Evolutionary conservation across 1,140 invertebrate genomes (phyloP).

Genomic region (Latrodectus geometricus): DNA sequence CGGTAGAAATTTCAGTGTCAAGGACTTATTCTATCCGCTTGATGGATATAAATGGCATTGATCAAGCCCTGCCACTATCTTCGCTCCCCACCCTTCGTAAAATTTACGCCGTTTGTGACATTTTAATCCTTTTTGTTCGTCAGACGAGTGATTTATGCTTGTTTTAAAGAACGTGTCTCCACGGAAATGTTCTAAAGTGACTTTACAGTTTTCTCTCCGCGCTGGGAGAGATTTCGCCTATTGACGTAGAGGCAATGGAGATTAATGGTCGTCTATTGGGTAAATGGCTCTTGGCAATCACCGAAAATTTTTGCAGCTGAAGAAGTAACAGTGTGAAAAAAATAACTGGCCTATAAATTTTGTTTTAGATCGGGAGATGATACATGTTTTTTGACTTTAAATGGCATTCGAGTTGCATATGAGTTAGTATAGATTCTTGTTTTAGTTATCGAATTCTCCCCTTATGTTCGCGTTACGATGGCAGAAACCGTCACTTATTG

Average conservation of each 20-base stretch:
- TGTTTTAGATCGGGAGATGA: too few relatives aligned
- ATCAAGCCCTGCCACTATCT: constrained; percentile 28
- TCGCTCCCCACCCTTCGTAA: not conserved
- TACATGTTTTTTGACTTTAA: too few relatives aligned
- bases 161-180: constrained; percentile 28
- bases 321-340: too few relatives aligned
- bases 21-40: not conserved
- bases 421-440: too few relatives aligned
- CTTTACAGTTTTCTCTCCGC: not conserved
- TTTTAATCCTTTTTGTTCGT: constrained; percentile 52
- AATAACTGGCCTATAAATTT: too few relatives aligned
- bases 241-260: not conserved
- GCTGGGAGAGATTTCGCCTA: not conserved
- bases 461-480: too few relatives aligned
- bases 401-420: too few relatives aligned
- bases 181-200: constrained; percentile 17
- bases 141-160: constrained; percentile 30
- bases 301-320: not conserved
- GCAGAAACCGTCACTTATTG: too few relatives aligned
- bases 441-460: too few relatives aligned
- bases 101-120: constrained; percentile 43
- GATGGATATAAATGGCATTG: constrained; percentile 46
- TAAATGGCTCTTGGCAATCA: constrained; percentile 31
- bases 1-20: not conserved
- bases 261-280: constrained; percentile 25